Evolutionary conservation across 2,797 vertebrate species (phyloP).

Genomic region (Sebastiscus albofasciatus): DNA sequence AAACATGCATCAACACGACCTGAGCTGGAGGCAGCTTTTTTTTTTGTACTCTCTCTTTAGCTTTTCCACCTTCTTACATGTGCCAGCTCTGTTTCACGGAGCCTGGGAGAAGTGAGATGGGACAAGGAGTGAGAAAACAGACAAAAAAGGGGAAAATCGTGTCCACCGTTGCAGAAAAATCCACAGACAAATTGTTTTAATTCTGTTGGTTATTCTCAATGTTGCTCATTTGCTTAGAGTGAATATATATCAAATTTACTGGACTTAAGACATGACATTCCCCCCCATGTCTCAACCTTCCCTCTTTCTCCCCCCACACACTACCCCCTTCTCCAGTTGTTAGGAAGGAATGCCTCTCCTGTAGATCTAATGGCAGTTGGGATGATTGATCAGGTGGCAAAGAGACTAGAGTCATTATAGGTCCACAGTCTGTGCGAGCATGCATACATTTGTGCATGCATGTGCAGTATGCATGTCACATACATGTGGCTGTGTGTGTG

Average conservation of each 20-base stretch:
- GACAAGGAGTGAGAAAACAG: background rate
- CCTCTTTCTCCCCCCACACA: background rate
- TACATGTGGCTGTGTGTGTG: background rate
- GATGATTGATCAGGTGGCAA: constrained; percentile 71
- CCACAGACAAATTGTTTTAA: background rate
- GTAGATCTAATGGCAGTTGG: constrained; percentile 56
- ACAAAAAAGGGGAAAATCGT: background rate
- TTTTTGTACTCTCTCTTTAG: constrained; percentile 10
- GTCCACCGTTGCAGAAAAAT: background rate
- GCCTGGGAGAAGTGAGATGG: background rate
- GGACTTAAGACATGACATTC: constrained; percentile 8
- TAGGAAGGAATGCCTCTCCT: constrained; percentile 58
- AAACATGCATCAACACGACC: constrained; percentile 65
- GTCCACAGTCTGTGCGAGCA: constrained; percentile 33
- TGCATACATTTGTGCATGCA: constrained; percentile 44
- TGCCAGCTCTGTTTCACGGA: constrained; percentile 16
- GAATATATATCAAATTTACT: constrained; percentile 18
- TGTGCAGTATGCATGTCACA: constrained; percentile 50
- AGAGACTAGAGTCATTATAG: constrained; percentile 55
- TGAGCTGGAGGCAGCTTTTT: constrained; percentile 42
- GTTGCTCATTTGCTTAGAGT: constrained; percentile 13
- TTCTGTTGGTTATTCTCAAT: background rate
- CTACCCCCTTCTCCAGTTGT: constrained; percentile 53
- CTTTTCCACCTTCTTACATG: constrained; percentile 2
- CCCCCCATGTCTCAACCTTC: constrained; percentile 27